A percentile compares a stretch with the other conserved stretches of the same genome.
Conservation (phyloP, 2,888 invertebrate species). For the Polylopha cassiicola region DNA sequence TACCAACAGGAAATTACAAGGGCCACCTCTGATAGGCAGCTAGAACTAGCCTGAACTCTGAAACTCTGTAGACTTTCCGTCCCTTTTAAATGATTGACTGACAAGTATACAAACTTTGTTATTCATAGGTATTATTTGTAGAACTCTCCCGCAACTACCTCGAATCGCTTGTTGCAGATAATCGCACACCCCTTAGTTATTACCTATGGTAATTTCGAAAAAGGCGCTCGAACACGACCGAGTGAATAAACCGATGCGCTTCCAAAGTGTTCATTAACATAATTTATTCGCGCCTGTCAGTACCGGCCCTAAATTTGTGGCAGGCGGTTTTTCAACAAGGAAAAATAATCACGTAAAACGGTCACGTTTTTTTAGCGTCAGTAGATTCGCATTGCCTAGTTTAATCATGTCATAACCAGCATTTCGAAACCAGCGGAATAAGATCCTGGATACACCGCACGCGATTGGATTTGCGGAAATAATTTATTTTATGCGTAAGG, state of each 20-base stretch:
- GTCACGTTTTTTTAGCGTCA: constrained; percentile 72
- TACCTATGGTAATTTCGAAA: constrained; percentile 45
- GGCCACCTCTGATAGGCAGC: too few relatives aligned
- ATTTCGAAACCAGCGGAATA: constrained; percentile 47
- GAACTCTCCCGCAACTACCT: too few relatives aligned
- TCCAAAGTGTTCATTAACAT: constrained; percentile 72
- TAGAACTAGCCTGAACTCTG: too few relatives aligned
- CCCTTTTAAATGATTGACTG: too few relatives aligned
- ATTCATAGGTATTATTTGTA: too few relatives aligned
- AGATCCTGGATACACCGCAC: constrained; percentile 57
- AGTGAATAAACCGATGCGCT: constrained; percentile 67
- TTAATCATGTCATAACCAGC: constrained; percentile 72
- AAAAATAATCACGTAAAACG: constrained; percentile 61
- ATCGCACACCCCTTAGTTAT: too few relatives aligned
- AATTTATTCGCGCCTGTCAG: constrained; percentile 74
- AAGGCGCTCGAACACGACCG: constrained; percentile 52
- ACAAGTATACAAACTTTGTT: too few relatives aligned
- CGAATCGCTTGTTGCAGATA: too few relatives aligned
- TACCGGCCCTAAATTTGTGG: constrained; percentile 70
- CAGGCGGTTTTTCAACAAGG: constrained; percentile 62
- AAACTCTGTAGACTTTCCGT: too few relatives aligned
- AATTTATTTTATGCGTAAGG: constrained; percentile 63
- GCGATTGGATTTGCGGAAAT: constrained; percentile 53
- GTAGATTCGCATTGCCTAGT: constrained; percentile 52
- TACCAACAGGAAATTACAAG: too few relatives aligned